Percentiles rank a stretch among this genome's conserved stretches.
phyloP scores from a whole-genome alignment of 2,888 invertebrate genomes.

The Neoitamus cyanurus region DNA sequence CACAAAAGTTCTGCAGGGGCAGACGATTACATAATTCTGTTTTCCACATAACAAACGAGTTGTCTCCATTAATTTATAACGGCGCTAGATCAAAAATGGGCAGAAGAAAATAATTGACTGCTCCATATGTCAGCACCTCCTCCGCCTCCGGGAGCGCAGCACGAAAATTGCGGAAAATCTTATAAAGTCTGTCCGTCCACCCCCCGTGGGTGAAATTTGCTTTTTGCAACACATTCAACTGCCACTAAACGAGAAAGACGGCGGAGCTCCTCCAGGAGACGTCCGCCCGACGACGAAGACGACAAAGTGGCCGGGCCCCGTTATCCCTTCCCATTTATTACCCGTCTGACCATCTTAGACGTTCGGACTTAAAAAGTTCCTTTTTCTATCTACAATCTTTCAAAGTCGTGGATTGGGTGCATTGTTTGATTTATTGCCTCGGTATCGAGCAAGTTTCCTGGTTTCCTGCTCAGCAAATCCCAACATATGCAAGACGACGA shows the following conservation, averaged over 20 bases:
- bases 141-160: background rate
- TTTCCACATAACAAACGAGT: conserved; percentile 4
- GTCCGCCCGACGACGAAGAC: background rate
- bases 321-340: conserved; percentile 26
- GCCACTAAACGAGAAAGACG: background rate
- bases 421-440: conserved; percentile 38
- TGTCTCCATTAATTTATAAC: conserved; percentile 1
- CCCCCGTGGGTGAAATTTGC: conserved; percentile 9
- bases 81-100: background rate
- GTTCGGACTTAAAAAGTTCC: conserved; percentile 5
- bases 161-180: background rate
- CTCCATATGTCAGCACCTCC: background rate
- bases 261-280: background rate
- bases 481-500: conserved; percentile 36
- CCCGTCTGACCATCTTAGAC: conserved; percentile 21
- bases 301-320: conserved; percentile 18
- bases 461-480: conserved; percentile 25
- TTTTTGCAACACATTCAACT: conserved; percentile 25
- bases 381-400: conserved; percentile 36
- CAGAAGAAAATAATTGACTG: background rate
- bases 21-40: background rate
- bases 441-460: conserved; percentile 12
- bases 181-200: background rate
- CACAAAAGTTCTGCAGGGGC: background rate
- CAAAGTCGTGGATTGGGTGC: conserved; percentile 30